A percentile compares a stretch with the other conserved stretches of the same genome.
Conservation (phyloP, 2,113 vertebrate genomes). For the Oxygymnocypris stewartii region DNA sequence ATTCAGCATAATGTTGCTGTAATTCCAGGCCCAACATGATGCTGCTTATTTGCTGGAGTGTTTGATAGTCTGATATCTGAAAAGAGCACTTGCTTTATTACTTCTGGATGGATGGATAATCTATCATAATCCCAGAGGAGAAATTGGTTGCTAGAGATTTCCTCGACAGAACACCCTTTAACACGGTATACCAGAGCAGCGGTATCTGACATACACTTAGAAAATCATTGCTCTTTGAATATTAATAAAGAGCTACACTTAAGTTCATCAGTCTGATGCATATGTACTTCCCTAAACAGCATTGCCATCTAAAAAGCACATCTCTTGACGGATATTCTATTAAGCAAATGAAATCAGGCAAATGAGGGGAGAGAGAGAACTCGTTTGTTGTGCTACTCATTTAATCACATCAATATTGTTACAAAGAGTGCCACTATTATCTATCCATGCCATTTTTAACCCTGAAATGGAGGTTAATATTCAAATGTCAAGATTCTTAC, state of each 20-base stretch:
- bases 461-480: constrained; percentile 50
- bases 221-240: constrained; percentile 43
- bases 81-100: constrained; percentile 17
- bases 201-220: constrained; percentile 15
- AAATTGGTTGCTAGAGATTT: constrained; percentile 40
- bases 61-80: constrained; percentile 32
- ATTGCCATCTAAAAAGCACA: neutral
- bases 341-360: constrained; percentile 47
- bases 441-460: constrained; percentile 52
- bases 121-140: constrained; percentile 42
- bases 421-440: constrained; percentile 37
- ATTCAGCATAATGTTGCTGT: neutral
- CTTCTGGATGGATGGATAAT: constrained; percentile 43
- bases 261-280: constrained; percentile 1
- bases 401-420: constrained; percentile 55
- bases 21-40: neutral
- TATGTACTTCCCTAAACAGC: neutral
- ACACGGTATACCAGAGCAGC: neutral
- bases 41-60: neutral
- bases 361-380: constrained; percentile 9
- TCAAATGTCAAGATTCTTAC: constrained; percentile 42
- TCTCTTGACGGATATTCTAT: constrained; percentile 47
- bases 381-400: constrained; percentile 25
- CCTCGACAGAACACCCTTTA: constrained; percentile 6
- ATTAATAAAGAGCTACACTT: constrained; percentile 29